Evolutionary conservation across 2,797 vertebrate genomes (phyloP).

Genomic region (Poecile montanus): DNA sequence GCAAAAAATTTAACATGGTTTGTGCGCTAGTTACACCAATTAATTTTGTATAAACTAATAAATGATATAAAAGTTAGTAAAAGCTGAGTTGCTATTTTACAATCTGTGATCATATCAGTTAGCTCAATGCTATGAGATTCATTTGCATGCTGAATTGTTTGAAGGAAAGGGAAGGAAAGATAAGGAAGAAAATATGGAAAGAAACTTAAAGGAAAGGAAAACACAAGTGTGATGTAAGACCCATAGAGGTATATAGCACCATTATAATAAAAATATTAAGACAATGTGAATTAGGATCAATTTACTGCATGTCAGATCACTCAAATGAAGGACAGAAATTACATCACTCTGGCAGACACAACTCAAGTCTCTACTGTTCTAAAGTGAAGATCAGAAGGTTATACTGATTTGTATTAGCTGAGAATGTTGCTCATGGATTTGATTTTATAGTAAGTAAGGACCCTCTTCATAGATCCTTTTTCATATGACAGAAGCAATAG

Average conservation of each 20-base stretch:
- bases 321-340: neutral
- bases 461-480: neutral
- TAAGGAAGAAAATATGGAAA: neutral
- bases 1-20: neutral
- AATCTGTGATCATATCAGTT: neutral
- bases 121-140: neutral
- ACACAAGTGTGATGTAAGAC: neutral
- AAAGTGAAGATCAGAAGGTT: neutral
- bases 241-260: neutral
- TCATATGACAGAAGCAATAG: neutral
- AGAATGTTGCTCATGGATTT: neutral
- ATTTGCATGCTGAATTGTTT: neutral
- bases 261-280: neutral
- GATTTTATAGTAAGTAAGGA: neutral
- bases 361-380: neutral
- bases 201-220: neutral
- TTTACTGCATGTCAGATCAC: neutral
- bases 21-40: neutral
- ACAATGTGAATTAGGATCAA: neutral
- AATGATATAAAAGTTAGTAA: neutral
- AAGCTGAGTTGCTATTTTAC: neutral
- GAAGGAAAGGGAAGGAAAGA: neutral
- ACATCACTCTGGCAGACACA: neutral
- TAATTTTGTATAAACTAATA: neutral
- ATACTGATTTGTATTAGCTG: neutral